phyloP scores from a whole-genome alignment of 2,888 invertebrate species.

The Mesochorus sp. region DNA sequence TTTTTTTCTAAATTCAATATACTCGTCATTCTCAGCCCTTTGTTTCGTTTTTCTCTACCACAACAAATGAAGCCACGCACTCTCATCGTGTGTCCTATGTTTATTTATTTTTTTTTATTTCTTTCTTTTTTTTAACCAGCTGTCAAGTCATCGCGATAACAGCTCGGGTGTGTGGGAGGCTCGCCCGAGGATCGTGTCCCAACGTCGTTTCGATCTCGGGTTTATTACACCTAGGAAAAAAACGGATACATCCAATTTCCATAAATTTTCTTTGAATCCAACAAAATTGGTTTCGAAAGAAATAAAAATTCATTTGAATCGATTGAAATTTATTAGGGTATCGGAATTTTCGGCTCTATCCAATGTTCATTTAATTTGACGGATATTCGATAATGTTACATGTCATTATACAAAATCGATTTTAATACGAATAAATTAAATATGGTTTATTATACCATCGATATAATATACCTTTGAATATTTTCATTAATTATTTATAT shows the following conservation, averaged over 20 bases:
- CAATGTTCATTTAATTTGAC: too few species aligned
- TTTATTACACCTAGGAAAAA: neutral
- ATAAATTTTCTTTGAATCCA: neutral
- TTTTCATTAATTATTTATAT: too few species aligned
- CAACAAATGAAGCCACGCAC: neutral
- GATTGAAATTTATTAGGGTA: neutral
- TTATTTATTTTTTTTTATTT: slow-evolving; percentile 15
- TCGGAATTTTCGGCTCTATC: neutral
- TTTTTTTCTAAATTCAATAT: slow-evolving; percentile 41
- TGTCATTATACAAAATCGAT: too few species aligned
- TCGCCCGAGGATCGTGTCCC: slow-evolving; percentile 58
- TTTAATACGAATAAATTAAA: too few species aligned
- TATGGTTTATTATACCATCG: too few species aligned
- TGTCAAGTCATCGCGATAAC: slow-evolving; percentile 80
- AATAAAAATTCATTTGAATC: neutral
- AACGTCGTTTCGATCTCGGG: neutral
- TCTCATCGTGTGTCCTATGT: neutral
- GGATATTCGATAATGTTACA: too few species aligned
- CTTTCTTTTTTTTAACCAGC: slow-evolving; percentile 73
- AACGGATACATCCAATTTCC: neutral
- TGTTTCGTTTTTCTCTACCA: neutral
- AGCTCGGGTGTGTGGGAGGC: slow-evolving; percentile 79
- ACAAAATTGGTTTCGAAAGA: neutral
- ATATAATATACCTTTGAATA: too few species aligned
- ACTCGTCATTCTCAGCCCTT: slow-evolving; percentile 10